Evolutionary conservation across 1,140 invertebrate genomes (phyloP), one percentile per base, ranked within the genome.

Genomic region (Drosophila gunungcola): DNA sequence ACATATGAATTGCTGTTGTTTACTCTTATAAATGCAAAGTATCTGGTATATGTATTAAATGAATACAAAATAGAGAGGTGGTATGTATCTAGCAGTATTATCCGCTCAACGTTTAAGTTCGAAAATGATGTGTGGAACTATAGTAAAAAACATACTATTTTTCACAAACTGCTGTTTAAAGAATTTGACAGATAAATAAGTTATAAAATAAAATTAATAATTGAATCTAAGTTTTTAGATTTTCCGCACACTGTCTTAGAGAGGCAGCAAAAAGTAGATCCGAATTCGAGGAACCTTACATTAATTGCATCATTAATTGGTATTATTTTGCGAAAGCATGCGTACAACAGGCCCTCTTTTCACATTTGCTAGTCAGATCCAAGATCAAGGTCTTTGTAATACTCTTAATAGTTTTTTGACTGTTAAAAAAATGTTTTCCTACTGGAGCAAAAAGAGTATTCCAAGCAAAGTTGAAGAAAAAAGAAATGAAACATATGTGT

Each of bases 351-450:
- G 25, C 42, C 57, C 27, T 58, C 10, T 39, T 32, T 32, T 62
- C 13, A 61, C 36, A 42, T 58, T 62, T 21, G 27, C 27, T 57
- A 21, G 36, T 11, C 32, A 64, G 41, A 76, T 29, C 39, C 42
- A 84, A 85, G 73, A 77, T 80, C 58, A 80, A 84, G 81, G 81
- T 78, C 65, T 64, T 80, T 42, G 16, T 41, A 32, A 34, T 42
- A 42, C 11, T 57, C 29, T 10, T 4, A 57, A 42, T 42, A 32
- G 3, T 46, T 45, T 25, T 29, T 38, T 9, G 6, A 49, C 25
- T 46, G 13, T 41, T 13, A 10, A 21, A 16, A 79, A 29, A 13
- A 83, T 88, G 84, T 83, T 88, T 74, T 78, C 73, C n/a, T 89
- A 83, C 48, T 88, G 76, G 80, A 46, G n/a, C 45, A 88, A 80